These are phyloP conservation scores for Apodemia hepburni DNA, from an alignment of 2,888 invertebrate genomes.

Conservation along the genomic window DNA sequence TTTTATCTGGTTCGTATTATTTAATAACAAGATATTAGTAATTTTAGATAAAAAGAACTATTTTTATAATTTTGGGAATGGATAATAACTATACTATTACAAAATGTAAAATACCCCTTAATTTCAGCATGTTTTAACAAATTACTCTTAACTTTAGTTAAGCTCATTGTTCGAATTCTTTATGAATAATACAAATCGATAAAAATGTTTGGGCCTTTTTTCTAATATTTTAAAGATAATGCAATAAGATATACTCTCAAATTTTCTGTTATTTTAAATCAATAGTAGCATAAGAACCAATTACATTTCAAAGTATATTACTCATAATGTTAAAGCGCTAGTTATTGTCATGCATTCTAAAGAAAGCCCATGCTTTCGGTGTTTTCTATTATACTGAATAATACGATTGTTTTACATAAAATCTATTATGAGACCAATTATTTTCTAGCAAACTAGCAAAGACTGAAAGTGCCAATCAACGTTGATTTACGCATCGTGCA, in stretches of 20 bases:
- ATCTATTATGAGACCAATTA: constrained; percentile 55
- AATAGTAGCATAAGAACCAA: not conserved
- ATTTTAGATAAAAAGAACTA: not conserved
- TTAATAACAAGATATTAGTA: not conserved
- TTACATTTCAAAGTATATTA: constrained; percentile 3
- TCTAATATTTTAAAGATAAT: not conserved
- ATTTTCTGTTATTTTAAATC: not conserved
- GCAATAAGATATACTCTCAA: not conserved
- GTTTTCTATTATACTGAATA: constrained; percentile 20
- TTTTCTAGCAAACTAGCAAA: constrained; percentile 40
- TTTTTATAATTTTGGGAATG: constrained; percentile 33
- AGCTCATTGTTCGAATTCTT: not conserved
- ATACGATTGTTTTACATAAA: constrained; percentile 36
- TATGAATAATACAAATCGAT: not conserved
- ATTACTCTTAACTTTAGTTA: not conserved
- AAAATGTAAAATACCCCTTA: not conserved
- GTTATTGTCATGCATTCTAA: constrained; percentile 77
- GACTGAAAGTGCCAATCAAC: constrained; percentile 11
- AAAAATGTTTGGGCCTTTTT: not conserved
- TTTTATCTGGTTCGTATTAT: not conserved
- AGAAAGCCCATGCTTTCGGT: constrained; percentile 30
- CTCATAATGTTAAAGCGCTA: constrained; percentile 56
- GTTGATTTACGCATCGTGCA: constrained; percentile 39
- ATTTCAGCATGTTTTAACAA: not conserved
- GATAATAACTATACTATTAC: constrained; percentile 17